Conservation (phyloP, 2,113 vertebrate genomes). For the Labeo catla region DNA sequence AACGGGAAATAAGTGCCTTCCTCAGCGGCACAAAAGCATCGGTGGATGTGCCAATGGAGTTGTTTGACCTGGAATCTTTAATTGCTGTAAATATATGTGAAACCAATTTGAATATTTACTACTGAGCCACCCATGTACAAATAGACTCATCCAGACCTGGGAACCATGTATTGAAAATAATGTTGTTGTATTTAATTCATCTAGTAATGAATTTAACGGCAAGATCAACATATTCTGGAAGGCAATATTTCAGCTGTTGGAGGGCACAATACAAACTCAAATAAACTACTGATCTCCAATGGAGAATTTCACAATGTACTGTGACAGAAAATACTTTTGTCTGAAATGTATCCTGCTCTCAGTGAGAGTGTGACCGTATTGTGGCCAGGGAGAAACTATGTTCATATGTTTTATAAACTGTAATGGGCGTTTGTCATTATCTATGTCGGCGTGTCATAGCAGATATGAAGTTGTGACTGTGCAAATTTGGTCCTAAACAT, state of each 20-base stretch:
- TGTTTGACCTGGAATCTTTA: constrained; percentile 12
- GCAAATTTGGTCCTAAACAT: constrained; percentile 27
- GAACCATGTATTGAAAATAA: constrained; percentile 17
- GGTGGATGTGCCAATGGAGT: neutral
- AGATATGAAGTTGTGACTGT: constrained; percentile 18
- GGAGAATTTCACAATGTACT: constrained; percentile 36
- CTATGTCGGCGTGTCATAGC: constrained; percentile 23
- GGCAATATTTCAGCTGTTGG: constrained; percentile 12
- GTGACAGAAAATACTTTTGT: constrained; percentile 40
- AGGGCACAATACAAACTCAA: constrained; percentile 20
- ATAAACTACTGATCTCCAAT: constrained; percentile 43
- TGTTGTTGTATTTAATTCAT: constrained; percentile 29
- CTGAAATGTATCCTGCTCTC: constrained; percentile 44
- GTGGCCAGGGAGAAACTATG: constrained; percentile 33
- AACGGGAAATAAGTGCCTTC: constrained; percentile 38
- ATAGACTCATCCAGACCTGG: neutral
- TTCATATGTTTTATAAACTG: constrained; percentile 35
- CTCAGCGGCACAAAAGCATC: constrained; percentile 24
- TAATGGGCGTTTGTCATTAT: constrained; percentile 32
- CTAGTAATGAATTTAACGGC: neutral
- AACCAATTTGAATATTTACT: neutral
- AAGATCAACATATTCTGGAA: neutral
- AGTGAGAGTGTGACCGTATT: constrained; percentile 42
- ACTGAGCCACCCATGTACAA: constrained; percentile 29
- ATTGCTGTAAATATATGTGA: constrained; percentile 6